These are phyloP conservation scores for Daktulosphaira vitifoliae DNA, from an alignment of 1,140 invertebrate genomes.

Conservation along the genomic window DNA sequence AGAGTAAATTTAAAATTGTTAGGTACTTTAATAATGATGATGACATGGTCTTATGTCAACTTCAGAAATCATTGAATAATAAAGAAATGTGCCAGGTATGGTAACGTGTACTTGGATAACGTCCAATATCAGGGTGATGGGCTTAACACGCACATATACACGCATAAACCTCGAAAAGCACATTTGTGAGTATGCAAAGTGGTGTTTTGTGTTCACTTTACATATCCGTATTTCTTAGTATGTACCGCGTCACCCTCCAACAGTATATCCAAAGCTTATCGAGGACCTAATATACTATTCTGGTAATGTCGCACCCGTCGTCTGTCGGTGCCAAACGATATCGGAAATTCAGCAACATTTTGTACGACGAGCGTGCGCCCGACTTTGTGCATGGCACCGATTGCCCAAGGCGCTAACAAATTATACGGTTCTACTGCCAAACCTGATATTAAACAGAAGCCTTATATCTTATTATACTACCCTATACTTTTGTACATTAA, in stretches of 20 bases:
- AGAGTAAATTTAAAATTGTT: too few species aligned
- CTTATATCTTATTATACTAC: neutral
- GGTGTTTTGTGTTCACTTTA: neutral
- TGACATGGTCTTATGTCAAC: too few species aligned
- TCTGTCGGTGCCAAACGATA: conserved; percentile 17
- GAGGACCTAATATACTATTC: conserved; percentile 24
- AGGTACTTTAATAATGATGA: too few species aligned
- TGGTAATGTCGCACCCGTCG: conserved; percentile 18
- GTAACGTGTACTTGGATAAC: neutral
- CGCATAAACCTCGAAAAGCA: too few species aligned
- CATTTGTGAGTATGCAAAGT: neutral
- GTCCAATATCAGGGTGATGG: conserved; percentile 1
- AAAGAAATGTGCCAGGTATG: neutral
- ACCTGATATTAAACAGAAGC: conserved; percentile 17
- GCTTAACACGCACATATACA: neutral
- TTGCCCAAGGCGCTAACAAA: conserved; percentile 1
- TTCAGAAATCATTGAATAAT: too few species aligned
- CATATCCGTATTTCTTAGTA: too few species aligned
- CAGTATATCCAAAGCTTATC: neutral
- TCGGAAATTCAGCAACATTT: conserved; percentile 20
- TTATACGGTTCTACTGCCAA: conserved; percentile 26
- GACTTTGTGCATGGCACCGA: neutral
- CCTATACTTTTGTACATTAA: neutral
- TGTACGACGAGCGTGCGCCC: neutral
- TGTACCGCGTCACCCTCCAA: neutral